Evolutionary conservation across 2,888 invertebrate species (phyloP).

Genomic region (Trachelus stipa): DNA sequence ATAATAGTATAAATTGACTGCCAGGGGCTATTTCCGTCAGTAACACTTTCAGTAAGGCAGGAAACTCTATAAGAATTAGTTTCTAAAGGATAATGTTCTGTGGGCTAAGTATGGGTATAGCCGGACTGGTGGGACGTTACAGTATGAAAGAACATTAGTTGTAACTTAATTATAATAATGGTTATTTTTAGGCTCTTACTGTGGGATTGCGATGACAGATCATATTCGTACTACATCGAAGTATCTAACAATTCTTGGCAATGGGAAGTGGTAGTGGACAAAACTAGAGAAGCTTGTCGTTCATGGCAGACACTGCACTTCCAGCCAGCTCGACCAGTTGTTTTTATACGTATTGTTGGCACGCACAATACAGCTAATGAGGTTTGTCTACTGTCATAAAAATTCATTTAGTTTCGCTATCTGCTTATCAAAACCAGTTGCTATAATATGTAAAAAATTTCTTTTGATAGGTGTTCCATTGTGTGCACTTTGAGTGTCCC

Average conservation of each 20-base stretch:
- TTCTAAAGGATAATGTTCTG: no score
- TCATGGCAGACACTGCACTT: constrained; percentile 96
- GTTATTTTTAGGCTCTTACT: constrained; percentile 76
- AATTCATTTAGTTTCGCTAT: constrained; percentile 13
- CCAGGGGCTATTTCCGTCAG: no score
- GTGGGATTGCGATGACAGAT: constrained; percentile 97
- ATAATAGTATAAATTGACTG: no score
- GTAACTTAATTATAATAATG: constrained; percentile 5
- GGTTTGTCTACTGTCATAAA: constrained; percentile 68
- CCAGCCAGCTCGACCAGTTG: constrained; percentile 81
- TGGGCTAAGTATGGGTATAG: no score
- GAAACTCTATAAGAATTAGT: no score
- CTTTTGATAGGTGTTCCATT: constrained; percentile 86
- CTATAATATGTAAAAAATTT: constrained; percentile 12
- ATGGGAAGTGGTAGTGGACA: constrained; percentile 93
- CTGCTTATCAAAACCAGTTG: background rate
- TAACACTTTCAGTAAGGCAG: no score
- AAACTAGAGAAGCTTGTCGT: constrained; percentile 85
- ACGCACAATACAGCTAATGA: constrained; percentile 98
- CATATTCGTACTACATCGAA: constrained; percentile 96
- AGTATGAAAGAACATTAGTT: constrained; percentile 1
- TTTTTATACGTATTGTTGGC: constrained; percentile 95
- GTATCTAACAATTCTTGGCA: constrained; percentile 92
- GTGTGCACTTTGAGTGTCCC: constrained; percentile 98
- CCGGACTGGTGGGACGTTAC: background rate